Percentiles rank a stretch among this genome's conserved stretches.
Conservation (phyloP, 2,888 invertebrate genomes). For the Mellilla xanthometata region DNA sequence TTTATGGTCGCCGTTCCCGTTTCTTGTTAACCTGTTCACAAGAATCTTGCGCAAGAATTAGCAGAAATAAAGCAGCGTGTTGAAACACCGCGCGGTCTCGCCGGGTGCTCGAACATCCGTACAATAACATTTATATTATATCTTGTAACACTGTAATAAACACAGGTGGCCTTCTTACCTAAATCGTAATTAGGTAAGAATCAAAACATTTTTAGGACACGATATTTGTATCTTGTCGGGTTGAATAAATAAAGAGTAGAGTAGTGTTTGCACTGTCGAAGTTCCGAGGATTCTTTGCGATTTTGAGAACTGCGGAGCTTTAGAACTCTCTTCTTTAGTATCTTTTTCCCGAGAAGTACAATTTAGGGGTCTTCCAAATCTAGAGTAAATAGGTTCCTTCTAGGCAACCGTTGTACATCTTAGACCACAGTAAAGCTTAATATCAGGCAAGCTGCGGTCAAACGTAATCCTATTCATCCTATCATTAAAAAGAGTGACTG, state of each 20-base stretch:
- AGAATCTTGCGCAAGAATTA: conserved; percentile 62
- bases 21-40: conserved; percentile 33
- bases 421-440: too few species aligned
- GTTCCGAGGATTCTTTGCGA: too few species aligned
- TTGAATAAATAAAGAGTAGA: conserved; percentile 10
- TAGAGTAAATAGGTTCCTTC: too few species aligned
- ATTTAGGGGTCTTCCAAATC: too few species aligned
- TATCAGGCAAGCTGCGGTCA: too few species aligned
- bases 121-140: conserved; percentile 4
- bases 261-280: too few species aligned
- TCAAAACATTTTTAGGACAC: conserved; percentile 25
- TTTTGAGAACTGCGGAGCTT: too few species aligned
- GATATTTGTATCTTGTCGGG: conserved; percentile 30
- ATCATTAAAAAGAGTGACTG: conserved; percentile 9
- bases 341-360: too few species aligned
- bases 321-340: too few species aligned
- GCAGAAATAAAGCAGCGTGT: conserved; percentile 60
- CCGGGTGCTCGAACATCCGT: conserved; percentile 30
- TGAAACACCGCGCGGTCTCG: conserved; percentile 47
- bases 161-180: conserved; percentile 43
- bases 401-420: too few species aligned
- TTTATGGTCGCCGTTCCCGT: conserved; percentile 44
- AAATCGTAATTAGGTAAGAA: conserved; percentile 18
- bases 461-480: conserved; percentile 3
- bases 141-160: conserved; percentile 56